A percentile compares a stretch with the other conserved stretches of the same genome.
phyloP scores from a whole-genome alignment of 37 sponge, comb jelly and placozoan species.

The Eunapius fragilis region DNA sequence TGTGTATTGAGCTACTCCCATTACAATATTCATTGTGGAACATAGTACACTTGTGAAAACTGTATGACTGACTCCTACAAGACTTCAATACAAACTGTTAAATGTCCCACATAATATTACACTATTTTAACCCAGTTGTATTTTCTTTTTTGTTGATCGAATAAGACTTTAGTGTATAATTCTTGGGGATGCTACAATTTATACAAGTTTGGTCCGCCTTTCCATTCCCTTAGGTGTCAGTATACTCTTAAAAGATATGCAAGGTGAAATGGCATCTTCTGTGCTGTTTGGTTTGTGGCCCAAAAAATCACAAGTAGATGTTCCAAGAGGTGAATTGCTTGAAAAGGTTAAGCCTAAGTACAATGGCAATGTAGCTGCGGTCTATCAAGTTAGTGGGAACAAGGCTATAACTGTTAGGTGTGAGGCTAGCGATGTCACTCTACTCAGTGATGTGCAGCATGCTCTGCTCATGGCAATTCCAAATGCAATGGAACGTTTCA shows the following conservation, averaged over 20 bases:
- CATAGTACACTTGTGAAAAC: too few relatives aligned
- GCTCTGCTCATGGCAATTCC: slow-evolving; percentile 23
- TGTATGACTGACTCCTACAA: too few relatives aligned
- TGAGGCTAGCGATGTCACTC: not conserved
- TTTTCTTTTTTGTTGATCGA: too few relatives aligned
- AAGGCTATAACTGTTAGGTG: not conserved
- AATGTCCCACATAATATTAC: too few relatives aligned
- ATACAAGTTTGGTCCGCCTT: too few relatives aligned
- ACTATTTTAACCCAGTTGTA: too few relatives aligned
- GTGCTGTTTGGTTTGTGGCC: not conserved
- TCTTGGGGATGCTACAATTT: too few relatives aligned
- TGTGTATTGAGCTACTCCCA: too few relatives aligned
- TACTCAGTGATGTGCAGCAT: slow-evolving; percentile 11
- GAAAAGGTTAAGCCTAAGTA: not conserved
- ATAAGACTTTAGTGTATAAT: too few relatives aligned
- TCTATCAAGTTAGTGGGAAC: not conserved
- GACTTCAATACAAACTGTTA: too few relatives aligned
- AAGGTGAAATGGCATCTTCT: not conserved
- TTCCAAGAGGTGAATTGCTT: not conserved
- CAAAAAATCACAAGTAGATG: not conserved
- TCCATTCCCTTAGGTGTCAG: not conserved
- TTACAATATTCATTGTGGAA: too few relatives aligned
- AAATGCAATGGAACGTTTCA: slow-evolving; percentile 1
- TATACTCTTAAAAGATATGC: not conserved
- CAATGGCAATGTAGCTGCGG: not conserved